Percentiles rank a stretch among this genome's conserved stretches.
Conservation (phyloP, 2,888 invertebrate genomes). For the Coremacera marginata region DNA sequence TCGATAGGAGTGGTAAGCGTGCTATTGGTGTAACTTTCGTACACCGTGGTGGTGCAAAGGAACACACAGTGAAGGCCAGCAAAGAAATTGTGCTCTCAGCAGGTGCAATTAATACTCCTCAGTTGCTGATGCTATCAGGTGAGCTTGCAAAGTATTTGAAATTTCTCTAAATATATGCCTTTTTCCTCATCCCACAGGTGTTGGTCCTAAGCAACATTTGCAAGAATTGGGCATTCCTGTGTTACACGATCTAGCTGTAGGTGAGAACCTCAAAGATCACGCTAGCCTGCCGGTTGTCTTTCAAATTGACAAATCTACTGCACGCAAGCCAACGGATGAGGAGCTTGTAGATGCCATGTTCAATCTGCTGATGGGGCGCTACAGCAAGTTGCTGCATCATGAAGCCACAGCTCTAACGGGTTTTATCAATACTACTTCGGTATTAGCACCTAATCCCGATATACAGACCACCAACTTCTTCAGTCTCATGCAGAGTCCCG, state of each 20-base stretch:
- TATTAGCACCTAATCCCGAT: conserved; percentile 72
- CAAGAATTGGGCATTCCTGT: conserved; percentile 58
- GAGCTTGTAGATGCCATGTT: conserved; percentile 66
- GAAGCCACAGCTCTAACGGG: conserved; percentile 71
- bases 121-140: conserved; percentile 90
- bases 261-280: conserved; percentile 85
- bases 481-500: conserved; percentile 68
- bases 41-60: conserved; percentile 72
- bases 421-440: conserved; percentile 73
- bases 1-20: conserved; percentile 69
- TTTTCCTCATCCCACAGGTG: conserved; percentile 50
- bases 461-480: conserved; percentile 72
- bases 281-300: conserved; percentile 73
- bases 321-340: conserved; percentile 66
- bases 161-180: neutral
- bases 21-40: conserved; percentile 71
- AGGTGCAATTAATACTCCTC: conserved; percentile 93
- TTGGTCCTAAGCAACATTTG: conserved; percentile 64
- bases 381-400: conserved; percentile 71
- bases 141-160: conserved; percentile 49
- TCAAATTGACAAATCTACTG: conserved; percentile 69
- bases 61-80: conserved; percentile 71
- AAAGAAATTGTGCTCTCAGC: conserved; percentile 90
- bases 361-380: conserved; percentile 71
- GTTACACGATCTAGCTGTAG: conserved; percentile 71